Percentiles rank a stretch among this genome's conserved stretches.
Conservation (phyloP, 2,888 invertebrate genomes). For the Drosophila leonis region DNA sequence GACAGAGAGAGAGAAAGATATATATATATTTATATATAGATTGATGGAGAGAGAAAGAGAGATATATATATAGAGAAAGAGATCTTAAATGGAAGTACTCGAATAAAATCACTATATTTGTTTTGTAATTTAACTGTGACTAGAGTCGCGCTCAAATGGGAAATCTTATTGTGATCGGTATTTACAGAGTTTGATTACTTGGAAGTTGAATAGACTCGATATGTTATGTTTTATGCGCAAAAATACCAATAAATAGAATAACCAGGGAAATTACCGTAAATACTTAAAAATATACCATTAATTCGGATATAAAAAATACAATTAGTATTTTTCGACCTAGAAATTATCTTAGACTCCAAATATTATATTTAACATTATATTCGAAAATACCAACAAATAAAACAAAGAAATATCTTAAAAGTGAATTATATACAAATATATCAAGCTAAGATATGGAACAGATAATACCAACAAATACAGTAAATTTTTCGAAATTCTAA, state of each 20-base stretch:
- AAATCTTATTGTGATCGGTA: constrained; percentile 39
- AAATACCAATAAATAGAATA: background rate
- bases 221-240: constrained; percentile 7
- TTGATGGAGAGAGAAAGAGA: background rate
- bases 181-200: constrained; percentile 52
- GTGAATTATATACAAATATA: background rate
- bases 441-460: background rate
- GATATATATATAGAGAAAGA: background rate
- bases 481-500: background rate
- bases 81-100: constrained; percentile 61
- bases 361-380: background rate
- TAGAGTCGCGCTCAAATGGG: constrained; percentile 51
- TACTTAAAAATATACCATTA: background rate
- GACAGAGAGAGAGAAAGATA: background rate
- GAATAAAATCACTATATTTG: constrained; percentile 60
- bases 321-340: background rate
- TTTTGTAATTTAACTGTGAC: constrained; percentile 44
- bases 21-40: too few species aligned
- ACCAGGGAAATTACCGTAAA: background rate
- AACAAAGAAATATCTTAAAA: background rate
- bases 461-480: background rate
- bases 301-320: background rate
- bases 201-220: constrained; percentile 16
- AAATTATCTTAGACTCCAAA: background rate
- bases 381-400: background rate